These are phyloP conservation scores for Phengaris arion DNA, from an alignment of 2,888 invertebrate genomes.

Conservation along the genomic window DNA sequence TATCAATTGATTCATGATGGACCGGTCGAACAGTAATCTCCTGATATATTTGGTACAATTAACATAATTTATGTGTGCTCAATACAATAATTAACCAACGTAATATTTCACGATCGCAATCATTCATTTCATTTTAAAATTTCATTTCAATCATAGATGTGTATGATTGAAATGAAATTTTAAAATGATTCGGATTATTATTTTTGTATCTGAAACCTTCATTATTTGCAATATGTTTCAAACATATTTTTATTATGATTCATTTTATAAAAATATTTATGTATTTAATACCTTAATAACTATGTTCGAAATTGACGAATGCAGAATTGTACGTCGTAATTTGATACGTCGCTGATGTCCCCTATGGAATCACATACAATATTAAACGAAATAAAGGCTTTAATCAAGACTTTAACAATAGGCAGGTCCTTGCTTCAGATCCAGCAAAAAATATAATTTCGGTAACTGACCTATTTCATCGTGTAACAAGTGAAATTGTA, in stretches of 20 bases:
- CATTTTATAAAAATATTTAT: too few species aligned
- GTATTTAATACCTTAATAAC: too few species aligned
- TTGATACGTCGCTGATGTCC: too few species aligned
- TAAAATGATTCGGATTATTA: background rate
- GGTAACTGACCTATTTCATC: background rate
- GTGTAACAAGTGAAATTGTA: constrained; percentile 11
- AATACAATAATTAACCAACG: constrained; percentile 7
- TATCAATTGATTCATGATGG: background rate
- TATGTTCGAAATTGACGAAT: too few species aligned
- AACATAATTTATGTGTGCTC: constrained; percentile 14
- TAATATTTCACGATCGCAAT: constrained; percentile 16
- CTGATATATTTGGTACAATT: constrained; percentile 10
- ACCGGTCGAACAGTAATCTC: background rate
- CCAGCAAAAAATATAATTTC: background rate
- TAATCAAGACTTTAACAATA: background rate
- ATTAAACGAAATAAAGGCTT: background rate
- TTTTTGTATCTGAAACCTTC: background rate
- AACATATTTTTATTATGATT: too few species aligned
- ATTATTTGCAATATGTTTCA: background rate
- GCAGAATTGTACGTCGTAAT: too few species aligned
- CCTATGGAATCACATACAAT: too few species aligned
- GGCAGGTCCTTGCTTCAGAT: background rate
- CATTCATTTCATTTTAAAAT: constrained; percentile 14
- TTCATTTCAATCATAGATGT: constrained; percentile 3
- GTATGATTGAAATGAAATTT: too few species aligned